Evolutionary conservation across 1,140 invertebrate species (phyloP).

Genomic region (Galleria mellonella): DNA sequence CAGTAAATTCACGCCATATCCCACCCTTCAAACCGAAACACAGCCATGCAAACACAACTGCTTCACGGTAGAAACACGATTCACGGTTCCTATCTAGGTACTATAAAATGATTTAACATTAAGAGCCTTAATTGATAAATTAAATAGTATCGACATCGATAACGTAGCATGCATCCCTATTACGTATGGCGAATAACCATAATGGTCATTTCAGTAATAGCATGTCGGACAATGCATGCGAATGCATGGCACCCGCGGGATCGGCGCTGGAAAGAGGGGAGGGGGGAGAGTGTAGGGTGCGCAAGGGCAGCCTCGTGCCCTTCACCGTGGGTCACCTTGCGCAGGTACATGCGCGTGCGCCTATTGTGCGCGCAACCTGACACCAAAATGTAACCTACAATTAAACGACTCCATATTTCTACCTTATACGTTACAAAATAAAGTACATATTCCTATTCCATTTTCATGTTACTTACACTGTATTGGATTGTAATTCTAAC

Average conservation of each 20-base stretch:
- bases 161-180: conserved; percentile 9
- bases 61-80: too few species aligned
- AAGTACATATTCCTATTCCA: background rate
- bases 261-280: too few species aligned
- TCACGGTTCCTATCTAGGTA: too few species aligned
- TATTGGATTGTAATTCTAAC: conserved; percentile 30
- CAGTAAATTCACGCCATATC: too few species aligned
- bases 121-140: too few species aligned
- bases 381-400: conserved; percentile 38
- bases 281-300: conserved; percentile 26
- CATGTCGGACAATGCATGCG: conserved; percentile 56
- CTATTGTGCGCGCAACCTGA: conserved; percentile 64
- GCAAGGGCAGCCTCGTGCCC: conserved; percentile 51
- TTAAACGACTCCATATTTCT: background rate
- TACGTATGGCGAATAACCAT: conserved; percentile 6
- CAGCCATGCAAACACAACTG: too few species aligned
- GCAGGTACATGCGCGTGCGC: conserved; percentile 59
- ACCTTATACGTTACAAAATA: background rate
- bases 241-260: conserved; percentile 30
- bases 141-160: background rate
- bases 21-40: too few species aligned
- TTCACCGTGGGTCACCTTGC: conserved; percentile 63
- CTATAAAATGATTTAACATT: too few species aligned
- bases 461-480: background rate
- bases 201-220: conserved; percentile 56